These are phyloP conservation scores for Limnephilus rhombicus DNA, from an alignment of 2,888 invertebrate species.

Conservation along the genomic window DNA sequence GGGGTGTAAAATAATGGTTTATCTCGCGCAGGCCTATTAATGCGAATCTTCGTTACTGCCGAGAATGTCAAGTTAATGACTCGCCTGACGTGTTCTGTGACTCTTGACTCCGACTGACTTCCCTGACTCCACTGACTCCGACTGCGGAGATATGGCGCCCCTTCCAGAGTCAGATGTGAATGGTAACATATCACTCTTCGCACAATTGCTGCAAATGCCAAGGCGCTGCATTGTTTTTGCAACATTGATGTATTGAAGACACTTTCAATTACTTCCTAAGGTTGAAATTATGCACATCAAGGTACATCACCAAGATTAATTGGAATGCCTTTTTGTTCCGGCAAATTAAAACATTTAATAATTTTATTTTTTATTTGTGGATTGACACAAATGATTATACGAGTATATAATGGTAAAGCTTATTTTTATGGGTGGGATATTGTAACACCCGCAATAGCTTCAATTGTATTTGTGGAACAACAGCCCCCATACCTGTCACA, in stretches of 20 bases:
- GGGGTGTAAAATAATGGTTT: background rate
- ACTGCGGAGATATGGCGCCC: conserved; percentile 44
- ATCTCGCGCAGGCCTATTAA: conserved; percentile 13
- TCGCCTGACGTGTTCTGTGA: conserved; percentile 49
- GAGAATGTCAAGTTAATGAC: conserved; percentile 38
- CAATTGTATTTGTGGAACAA: too few relatives aligned
- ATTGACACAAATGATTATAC: too few relatives aligned
- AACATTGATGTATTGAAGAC: conserved; percentile 43
- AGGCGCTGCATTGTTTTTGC: conserved; percentile 45
- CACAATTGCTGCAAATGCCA: conserved; percentile 28
- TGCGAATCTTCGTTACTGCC: background rate
- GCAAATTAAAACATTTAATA: background rate
- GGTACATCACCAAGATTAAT: background rate
- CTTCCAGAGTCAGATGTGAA: conserved; percentile 39
- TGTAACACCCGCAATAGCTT: too few relatives aligned
- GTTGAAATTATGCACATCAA: conserved; percentile 26
- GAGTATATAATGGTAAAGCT: too few relatives aligned
- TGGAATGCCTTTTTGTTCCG: background rate
- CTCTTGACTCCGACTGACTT: conserved; percentile 48
- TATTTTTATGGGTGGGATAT: too few relatives aligned
- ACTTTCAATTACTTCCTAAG: conserved; percentile 47
- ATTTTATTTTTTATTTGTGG: background rate
- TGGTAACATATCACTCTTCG: conserved; percentile 45
- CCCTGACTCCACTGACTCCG: conserved; percentile 39
- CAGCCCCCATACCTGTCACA: too few relatives aligned